These are phyloP conservation scores for Eubasilissa splendida DNA, from an alignment of 2,888 invertebrate species.

Conservation along the genomic window DNA sequence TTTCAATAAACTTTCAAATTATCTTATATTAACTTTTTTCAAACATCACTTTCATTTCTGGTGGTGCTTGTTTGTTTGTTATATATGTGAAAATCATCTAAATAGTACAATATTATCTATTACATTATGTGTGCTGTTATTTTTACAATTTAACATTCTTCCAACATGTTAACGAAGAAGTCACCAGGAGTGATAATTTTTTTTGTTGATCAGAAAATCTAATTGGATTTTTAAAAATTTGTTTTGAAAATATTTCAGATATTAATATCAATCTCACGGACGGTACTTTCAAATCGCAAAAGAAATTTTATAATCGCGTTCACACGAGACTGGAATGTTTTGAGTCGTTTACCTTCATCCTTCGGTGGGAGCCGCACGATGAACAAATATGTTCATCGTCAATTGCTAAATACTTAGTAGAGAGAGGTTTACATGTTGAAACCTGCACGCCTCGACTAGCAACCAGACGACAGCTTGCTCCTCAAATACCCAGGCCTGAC, in stretches of 20 bases:
- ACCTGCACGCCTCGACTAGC: conserved; percentile 66
- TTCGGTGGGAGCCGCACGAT: conserved; percentile 72
- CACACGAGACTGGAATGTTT: conserved; percentile 64
- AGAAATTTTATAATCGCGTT: conserved; percentile 67
- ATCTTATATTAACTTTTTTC: too few relatives aligned
- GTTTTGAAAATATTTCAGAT: conserved; percentile 64
- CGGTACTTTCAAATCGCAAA: conserved; percentile 66
- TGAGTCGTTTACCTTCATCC: conserved; percentile 67
- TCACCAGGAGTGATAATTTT: too few relatives aligned
- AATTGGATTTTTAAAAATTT: conserved; percentile 13
- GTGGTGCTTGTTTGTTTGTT: too few relatives aligned
- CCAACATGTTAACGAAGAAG: too few relatives aligned
- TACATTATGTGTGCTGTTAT: too few relatives aligned
- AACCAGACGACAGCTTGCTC: conserved; percentile 63
- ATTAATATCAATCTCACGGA: conserved; percentile 70
- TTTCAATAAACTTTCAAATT: too few relatives aligned
- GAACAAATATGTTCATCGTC: conserved; percentile 74
- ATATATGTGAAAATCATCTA: too few relatives aligned
- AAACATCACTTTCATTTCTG: too few relatives aligned
- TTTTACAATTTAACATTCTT: too few relatives aligned
- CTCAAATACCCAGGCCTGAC: conserved; percentile 65
- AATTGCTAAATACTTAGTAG: conserved; percentile 72
- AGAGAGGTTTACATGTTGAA: conserved; percentile 66
- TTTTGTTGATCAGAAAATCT: not conserved
- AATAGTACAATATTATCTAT: too few relatives aligned